Percentiles rank a stretch among this genome's conserved stretches.
These are phyloP conservation scores for Lamellibrachia satsuma DNA, from an alignment of 2,888 invertebrate genomes.

Conservation along the genomic window DNA sequence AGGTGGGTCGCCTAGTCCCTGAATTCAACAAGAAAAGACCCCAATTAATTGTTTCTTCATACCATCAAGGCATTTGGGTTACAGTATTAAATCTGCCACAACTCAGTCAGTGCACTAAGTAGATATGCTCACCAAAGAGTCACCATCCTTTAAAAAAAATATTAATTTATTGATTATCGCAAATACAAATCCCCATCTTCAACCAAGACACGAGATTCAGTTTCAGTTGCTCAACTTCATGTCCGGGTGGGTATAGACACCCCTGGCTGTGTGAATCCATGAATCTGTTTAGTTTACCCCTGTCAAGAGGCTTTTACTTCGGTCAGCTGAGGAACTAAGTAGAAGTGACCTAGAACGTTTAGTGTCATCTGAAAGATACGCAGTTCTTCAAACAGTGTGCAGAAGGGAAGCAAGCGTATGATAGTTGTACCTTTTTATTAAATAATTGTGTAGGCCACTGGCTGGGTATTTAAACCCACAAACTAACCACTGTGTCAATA, in stretches of 20 bases:
- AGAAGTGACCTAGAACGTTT: neutral
- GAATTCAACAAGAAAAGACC: neutral
- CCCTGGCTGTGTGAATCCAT: neutral
- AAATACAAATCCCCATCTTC: neutral
- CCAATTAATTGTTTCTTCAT: neutral
- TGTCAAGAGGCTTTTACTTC: neutral
- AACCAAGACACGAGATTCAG: neutral
- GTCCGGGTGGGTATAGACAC: neutral
- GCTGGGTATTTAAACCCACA: neutral
- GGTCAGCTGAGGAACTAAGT: neutral
- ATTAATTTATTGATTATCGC: neutral
- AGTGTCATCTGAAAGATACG: neutral
- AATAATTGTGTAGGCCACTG: neutral
- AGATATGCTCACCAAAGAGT: neutral
- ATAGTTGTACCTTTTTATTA: neutral
- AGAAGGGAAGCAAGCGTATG: neutral
- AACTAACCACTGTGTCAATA: neutral
- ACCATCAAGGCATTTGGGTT: neutral
- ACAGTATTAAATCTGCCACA: neutral
- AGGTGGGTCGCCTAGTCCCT: slow-evolving; percentile 39
- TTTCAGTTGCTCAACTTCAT: neutral
- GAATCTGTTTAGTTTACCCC: too few relatives aligned
- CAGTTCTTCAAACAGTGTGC: neutral
- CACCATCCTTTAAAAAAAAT: neutral
- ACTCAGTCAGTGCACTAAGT: neutral